Conservation (phyloP, 1,140 invertebrate species). For the Venturia canescens region DNA sequence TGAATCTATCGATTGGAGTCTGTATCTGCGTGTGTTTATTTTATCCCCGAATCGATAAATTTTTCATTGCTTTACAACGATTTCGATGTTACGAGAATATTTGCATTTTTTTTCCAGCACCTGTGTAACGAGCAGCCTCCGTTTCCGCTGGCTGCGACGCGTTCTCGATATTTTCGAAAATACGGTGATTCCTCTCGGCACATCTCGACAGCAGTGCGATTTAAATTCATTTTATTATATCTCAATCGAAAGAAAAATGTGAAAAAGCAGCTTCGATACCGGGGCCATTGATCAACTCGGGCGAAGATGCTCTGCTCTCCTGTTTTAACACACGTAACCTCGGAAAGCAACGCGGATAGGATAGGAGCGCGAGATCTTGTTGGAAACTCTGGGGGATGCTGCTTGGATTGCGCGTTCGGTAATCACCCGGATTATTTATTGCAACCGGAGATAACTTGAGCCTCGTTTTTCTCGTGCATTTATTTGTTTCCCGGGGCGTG, state of each 20-base stretch:
- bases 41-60: too few relatives aligned
- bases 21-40: neutral
- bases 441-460: neutral
- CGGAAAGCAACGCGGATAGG: neutral
- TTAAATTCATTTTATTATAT: neutral
- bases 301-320: neutral
- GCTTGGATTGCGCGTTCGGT: neutral
- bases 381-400: neutral
- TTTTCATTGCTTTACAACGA: too few relatives aligned
- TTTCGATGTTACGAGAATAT: too few relatives aligned
- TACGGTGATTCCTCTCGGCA: too few relatives aligned
- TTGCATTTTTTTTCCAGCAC: too few relatives aligned
- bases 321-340: neutral
- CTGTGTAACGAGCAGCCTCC: too few relatives aligned
- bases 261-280: neutral
- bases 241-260: neutral
- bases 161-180: too few relatives aligned
- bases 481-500: neutral
- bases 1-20: neutral
- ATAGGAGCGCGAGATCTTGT: neutral
- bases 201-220: too few relatives aligned
- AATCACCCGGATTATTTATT: neutral
- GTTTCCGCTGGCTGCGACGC: too few relatives aligned
- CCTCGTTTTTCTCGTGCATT: too few relatives aligned
- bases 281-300: neutral